Evolutionary conservation across 2,888 invertebrate genomes (phyloP).

Genomic region (Eupithecia centaureata): DNA sequence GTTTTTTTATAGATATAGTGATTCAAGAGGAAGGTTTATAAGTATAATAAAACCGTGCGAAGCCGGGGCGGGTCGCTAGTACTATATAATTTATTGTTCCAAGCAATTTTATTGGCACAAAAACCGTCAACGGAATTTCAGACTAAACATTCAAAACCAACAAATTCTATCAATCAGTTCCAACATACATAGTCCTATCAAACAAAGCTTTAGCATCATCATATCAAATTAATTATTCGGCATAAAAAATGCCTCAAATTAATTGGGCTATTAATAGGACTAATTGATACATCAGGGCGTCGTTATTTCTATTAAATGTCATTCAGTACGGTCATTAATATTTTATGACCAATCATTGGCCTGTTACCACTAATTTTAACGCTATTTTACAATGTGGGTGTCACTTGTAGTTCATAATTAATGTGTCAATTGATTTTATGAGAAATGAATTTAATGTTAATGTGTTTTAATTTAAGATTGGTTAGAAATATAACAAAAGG

Average conservation of each 20-base stretch:
- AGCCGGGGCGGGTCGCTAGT: too few species aligned
- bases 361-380: conserved; percentile 27
- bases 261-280: conserved; percentile 30
- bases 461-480: not conserved
- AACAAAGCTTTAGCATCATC: not conserved
- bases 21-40: too few species aligned
- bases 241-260: conserved; percentile 17
- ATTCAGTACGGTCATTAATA: conserved; percentile 26
- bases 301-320: conserved; percentile 31
- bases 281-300: conserved; percentile 34
- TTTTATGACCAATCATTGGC: conserved; percentile 31
- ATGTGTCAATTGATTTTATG: conserved; percentile 13
- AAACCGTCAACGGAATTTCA: not conserved
- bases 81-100: too few species aligned
- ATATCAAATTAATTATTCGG: conserved; percentile 1
- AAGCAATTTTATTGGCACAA: not conserved
- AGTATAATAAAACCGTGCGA: too few species aligned
- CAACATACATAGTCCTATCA: not conserved
- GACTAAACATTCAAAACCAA: not conserved
- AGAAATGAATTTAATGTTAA: not conserved
- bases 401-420: conserved; percentile 21
- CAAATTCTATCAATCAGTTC: not conserved
- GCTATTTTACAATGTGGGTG: conserved; percentile 26
- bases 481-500: not conserved
- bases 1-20: too few species aligned